Percentiles rank a stretch among this genome's conserved stretches.
Evolutionary conservation across 2,113 vertebrate species (phyloP).

Genomic region (Murina feae): DNA sequence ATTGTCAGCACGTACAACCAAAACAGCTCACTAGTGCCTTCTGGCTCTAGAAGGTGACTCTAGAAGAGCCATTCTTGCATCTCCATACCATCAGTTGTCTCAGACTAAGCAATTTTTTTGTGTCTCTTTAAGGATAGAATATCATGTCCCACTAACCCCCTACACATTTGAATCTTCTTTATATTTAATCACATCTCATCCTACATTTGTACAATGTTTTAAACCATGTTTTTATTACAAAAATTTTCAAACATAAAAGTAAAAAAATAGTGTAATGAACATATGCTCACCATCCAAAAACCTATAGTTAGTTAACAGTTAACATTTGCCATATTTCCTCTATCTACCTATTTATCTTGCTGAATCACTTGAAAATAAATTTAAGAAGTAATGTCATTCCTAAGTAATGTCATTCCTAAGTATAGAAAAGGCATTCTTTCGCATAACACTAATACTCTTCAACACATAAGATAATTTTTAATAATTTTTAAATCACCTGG

Average conservation of each 20-base stretch:
- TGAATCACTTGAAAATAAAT: slow-evolving; percentile 2
- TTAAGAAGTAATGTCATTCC: neutral
- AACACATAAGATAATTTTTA: neutral
- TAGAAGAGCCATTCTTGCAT: neutral
- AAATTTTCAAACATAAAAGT: neutral
- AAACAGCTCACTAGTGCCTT: neutral
- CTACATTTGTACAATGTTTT: neutral
- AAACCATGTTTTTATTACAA: slow-evolving; percentile 27
- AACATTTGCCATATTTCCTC: neutral
- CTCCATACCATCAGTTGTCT: neutral
- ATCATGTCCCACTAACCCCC: neutral
- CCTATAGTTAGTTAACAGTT: neutral
- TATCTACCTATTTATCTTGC: neutral
- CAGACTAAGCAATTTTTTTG: neutral
- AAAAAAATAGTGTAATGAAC: neutral
- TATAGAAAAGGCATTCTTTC: neutral
- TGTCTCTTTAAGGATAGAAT: neutral
- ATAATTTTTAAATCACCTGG: neutral
- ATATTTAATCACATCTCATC: neutral
- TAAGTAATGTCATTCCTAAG: slow-evolving; percentile 21
- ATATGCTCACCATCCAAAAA: neutral
- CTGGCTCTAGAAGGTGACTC: neutral
- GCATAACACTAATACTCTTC: neutral
- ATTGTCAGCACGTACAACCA: neutral
- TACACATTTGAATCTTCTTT: neutral